Conservation (phyloP, 2,113 vertebrate genomes). For the Rousettus leschenaultii region DNA sequence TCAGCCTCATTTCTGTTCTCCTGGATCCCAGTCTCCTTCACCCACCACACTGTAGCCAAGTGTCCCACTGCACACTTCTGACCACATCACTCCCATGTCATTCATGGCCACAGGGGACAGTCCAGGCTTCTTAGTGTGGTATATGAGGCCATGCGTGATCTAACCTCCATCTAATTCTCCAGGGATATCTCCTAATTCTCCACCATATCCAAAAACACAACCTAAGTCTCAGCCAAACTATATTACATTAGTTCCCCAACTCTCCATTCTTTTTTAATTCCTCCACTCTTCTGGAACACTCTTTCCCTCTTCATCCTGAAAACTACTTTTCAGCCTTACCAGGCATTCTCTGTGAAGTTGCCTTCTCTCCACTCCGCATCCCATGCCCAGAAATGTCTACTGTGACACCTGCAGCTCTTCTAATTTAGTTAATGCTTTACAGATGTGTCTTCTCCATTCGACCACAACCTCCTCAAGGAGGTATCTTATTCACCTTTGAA, state of each 20-base stretch:
- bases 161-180: not conserved
- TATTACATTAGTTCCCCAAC: not conserved
- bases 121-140: not conserved
- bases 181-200: not conserved
- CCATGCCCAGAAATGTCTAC: not conserved
- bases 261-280: not conserved
- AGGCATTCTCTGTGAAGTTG: not conserved
- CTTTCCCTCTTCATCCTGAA: not conserved
- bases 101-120: not conserved
- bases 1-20: not conserved
- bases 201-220: not conserved
- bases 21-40: not conserved
- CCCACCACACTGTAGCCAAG: rapidly evolving
- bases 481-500: not conserved
- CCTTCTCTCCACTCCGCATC: not conserved
- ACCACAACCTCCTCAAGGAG: not conserved
- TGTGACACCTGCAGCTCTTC: not conserved
- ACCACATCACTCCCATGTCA: not conserved
- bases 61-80: not conserved
- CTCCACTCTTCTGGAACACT: not conserved
- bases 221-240: not conserved
- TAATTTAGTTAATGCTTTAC: not conserved
- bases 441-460: not conserved
- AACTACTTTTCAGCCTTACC: not conserved
- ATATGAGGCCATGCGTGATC: not conserved